Percentiles rank a stretch among this genome's conserved stretches.
Evolutionary conservation across 2,113 vertebrate species (phyloP).

Genomic region (Baryphthengus martii): DNA sequence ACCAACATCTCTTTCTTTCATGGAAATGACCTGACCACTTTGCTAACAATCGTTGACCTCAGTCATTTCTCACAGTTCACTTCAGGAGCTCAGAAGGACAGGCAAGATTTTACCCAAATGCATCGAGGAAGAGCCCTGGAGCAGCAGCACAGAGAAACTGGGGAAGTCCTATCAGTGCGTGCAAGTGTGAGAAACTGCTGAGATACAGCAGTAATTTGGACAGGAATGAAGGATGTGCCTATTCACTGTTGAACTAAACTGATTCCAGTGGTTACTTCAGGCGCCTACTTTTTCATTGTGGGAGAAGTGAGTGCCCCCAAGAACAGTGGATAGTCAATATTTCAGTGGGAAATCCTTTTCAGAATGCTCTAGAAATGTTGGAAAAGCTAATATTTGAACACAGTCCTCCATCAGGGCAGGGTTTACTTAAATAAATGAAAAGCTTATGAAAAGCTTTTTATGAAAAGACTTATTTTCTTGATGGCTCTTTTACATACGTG

Average conservation of each 20-base stretch:
- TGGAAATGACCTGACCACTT: not conserved
- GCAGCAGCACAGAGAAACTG: not conserved
- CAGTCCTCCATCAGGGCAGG: not conserved
- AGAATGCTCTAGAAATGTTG: not conserved
- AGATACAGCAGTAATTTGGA: not conserved
- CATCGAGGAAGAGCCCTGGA: not conserved
- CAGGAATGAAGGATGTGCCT: not conserved
- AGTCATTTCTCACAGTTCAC: not conserved
- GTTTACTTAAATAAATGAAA: not conserved
- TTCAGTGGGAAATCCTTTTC: not conserved
- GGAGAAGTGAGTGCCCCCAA: not conserved
- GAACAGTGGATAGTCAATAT: not conserved
- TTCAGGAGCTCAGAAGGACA: not conserved
- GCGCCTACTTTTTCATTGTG: not conserved
- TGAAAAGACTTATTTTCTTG: not conserved
- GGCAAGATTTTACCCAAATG: not conserved
- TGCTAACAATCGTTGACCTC: not conserved
- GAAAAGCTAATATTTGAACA: not conserved
- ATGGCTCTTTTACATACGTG: not conserved
- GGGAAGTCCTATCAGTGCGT: not conserved
- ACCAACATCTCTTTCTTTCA: not conserved
- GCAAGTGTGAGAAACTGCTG: not conserved
- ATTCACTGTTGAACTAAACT: not conserved
- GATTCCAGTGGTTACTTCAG: not conserved
- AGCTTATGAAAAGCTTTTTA: not conserved